Percentiles rank a stretch among this genome's conserved stretches.
These are phyloP conservation scores for Ariolimax columbianus DNA, from an alignment of 2,888 invertebrate genomes.

Conservation along the genomic window DNA sequence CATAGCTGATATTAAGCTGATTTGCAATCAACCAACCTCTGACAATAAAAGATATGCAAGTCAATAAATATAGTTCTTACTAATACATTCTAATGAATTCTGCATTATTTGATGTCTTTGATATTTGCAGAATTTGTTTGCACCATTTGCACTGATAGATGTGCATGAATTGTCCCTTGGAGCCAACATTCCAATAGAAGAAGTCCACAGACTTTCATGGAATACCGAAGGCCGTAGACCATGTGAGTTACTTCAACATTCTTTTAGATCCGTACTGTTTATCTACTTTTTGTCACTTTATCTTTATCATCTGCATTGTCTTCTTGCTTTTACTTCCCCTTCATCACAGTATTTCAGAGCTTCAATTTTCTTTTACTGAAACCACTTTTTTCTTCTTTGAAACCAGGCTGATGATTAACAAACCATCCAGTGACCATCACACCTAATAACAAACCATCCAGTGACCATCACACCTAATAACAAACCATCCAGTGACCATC, in stretches of 20 bases:
- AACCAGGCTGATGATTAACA: too few relatives aligned
- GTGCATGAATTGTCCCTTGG: slow-evolving; percentile 73
- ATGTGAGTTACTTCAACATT: background rate
- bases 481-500: too few relatives aligned
- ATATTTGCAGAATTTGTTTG: slow-evolving; percentile 67
- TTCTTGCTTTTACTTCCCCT: too few relatives aligned
- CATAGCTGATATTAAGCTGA: too few relatives aligned
- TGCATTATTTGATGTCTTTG: background rate
- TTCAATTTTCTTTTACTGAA: too few relatives aligned
- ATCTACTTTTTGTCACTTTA: background rate
- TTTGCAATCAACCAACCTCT: too few relatives aligned
- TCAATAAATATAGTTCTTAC: background rate
- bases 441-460: too few relatives aligned
- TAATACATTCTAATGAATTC: background rate
- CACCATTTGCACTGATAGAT: slow-evolving; percentile 65
- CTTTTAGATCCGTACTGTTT: background rate
- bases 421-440: too few relatives aligned
- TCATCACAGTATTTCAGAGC: too few relatives aligned
- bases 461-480: too few relatives aligned
- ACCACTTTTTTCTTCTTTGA: too few relatives aligned
- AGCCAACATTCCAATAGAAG: slow-evolving; percentile 68
- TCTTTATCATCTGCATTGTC: background rate
- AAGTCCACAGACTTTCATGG: slow-evolving; percentile 71
- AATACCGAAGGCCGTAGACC: slow-evolving; percentile 43
- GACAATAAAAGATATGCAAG: too few relatives aligned